Base-by-base conservation (phyloP, 2,888 invertebrate genomes). In the Spatulosminthurus flaviceps region DNA sequence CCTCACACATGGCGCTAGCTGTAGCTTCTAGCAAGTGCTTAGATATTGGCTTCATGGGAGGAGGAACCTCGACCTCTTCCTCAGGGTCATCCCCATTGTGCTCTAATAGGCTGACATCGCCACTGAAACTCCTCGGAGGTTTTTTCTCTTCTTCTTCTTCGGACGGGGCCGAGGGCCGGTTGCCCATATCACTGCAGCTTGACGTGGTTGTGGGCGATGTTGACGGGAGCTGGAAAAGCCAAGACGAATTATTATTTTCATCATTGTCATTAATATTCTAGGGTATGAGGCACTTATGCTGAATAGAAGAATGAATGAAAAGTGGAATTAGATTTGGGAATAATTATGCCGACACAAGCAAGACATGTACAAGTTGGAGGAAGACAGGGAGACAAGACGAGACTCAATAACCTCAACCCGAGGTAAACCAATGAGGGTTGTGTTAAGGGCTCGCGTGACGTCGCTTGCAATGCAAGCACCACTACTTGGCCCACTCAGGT, bases 21-120 rank as follows among this genome's bases (percentile, higher is more conserved):
- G 88, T 86, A 79, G 88, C 86, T 9, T 89, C 88, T 76, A 90
- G 87, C 74, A 90, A 88, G 42, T 90, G 89, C 86, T 94, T 95
- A 87, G 94, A 93, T 85, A 96, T 94, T n/a, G 95, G 95, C 87
- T 95, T 95, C 97, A 97, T 97, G 0, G 97, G 96, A 43, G 97
- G 97, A 76, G 97, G 97, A 85, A 97, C 89, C 88, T 96, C 96
- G 19, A 95, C 91, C 42, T 92, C 92, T 83, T 93, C 93, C 87
- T 95, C 94, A 19, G 89, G 91, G 86, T 94, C 95, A 86, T 95
- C 95, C 78, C 92, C 90, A 78, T 86, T 81, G 66, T 84, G 70
- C 66, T 81, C 80, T n/a, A 78, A 61, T 22, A 82, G 79, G 16
- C 75, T 76, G 34, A 83, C 82, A 77, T 83, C 83, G 41, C 81